phyloP scores from a whole-genome alignment of 1,140 invertebrate species.

The Bombus cullumanus region DNA sequence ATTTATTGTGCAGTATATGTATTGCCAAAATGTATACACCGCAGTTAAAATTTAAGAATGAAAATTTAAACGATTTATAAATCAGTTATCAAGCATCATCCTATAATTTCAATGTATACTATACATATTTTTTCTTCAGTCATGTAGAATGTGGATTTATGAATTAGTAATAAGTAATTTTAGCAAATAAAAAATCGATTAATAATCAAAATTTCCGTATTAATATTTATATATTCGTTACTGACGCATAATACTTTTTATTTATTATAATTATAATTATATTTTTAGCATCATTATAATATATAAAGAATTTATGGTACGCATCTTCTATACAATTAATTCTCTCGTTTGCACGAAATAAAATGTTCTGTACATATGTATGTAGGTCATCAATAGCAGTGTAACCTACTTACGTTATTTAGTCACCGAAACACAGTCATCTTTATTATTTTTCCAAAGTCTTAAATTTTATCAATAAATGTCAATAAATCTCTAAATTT shows the following conservation, averaged over 20 bases:
- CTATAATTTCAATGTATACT: too few relatives aligned
- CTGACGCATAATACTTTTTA: background rate
- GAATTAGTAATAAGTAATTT: background rate
- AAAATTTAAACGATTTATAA: too few relatives aligned
- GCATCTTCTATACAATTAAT: background rate
- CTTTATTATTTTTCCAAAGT: background rate
- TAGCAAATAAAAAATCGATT: background rate
- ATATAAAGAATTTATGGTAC: background rate
- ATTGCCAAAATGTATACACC: too few relatives aligned
- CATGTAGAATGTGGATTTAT: background rate
- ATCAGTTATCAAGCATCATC: background rate
- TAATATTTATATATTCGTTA: background rate
- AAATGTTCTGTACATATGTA: background rate
- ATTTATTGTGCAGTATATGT: too few relatives aligned
- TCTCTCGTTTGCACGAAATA: background rate
- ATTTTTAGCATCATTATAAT: background rate
- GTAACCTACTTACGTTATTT: constrained; percentile 1
- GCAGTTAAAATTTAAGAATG: too few relatives aligned
- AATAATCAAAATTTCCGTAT: background rate
- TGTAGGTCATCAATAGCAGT: background rate
- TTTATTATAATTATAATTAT: background rate
- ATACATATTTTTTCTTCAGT: background rate
- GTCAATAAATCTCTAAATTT: too few relatives aligned
- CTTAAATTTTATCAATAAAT: background rate
- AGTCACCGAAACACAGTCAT: background rate